Evolutionary conservation across 2,888 invertebrate species (phyloP), one percentile per base, ranked within the genome.

Genomic region (Aradus depressus): DNA sequence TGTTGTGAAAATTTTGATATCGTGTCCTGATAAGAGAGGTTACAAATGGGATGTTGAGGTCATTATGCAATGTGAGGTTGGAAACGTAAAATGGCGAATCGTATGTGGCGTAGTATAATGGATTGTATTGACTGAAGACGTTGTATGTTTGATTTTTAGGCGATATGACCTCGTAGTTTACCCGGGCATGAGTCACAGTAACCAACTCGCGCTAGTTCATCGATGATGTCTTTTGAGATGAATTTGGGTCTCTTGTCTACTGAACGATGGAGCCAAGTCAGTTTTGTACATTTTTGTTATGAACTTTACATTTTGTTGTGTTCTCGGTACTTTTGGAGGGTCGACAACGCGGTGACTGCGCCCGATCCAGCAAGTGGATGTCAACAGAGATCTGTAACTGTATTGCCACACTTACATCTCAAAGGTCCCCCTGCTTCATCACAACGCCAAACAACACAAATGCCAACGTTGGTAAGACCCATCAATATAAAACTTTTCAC

Each of bases 291-390:
- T 19, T 5, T 35, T 5, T 35, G 5, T 4, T 14, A 6, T 35
- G 5, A 35, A 12, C 37, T 35, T 14, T 12, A 16, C 37, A 16
- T 35, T 19, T 35, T 10, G 31, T 10, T 10, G 12, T 10, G 31
- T 10, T n/a, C 31, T 31, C 31, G 10, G 31, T 28, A 22, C n/a
- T 16, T 12, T 51, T 39, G 34, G 26, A 53, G 53, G 34, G 28
- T 3, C 37, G 50, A 3, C 49, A 49, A 28, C 41, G 53, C 16
- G 51, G 45, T 16, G 54, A 52, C 14, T 41, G 44, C 3, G 28
- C 51, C 3, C 21, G 58, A 44, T 50, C 56, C 22, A 54, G 54
- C 44, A 58, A 58, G 35, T 58, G 58, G 58, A 54, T 58, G 47
- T 51, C 56, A 3, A 49, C 54, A 16, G 58, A 58, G 31, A 18